phyloP scores from a whole-genome alignment of 2,888 invertebrate genomes.

The Hyles lineata region DNA sequence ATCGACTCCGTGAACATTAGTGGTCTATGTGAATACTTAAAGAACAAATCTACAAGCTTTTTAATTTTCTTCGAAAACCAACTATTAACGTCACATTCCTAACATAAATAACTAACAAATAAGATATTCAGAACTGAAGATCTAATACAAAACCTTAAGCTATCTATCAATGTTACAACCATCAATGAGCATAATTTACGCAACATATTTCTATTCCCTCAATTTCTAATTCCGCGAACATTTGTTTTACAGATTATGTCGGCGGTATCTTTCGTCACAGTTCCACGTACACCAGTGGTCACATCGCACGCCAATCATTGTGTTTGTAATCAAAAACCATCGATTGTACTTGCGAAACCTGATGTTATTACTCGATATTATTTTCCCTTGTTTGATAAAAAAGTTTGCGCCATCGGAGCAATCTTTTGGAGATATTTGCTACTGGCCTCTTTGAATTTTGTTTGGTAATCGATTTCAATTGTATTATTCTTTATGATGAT shows the following conservation, averaged over 20 bases:
- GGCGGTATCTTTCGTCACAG: conserved; percentile 39
- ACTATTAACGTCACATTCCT: no score
- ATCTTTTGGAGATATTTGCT: neutral
- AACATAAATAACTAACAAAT: no score
- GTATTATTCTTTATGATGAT: neutral
- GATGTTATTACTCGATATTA: conserved; percentile 16
- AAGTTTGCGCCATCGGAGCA: neutral
- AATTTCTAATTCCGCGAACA: conserved; percentile 13
- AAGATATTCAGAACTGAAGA: no score
- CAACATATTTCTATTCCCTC: conserved; percentile 13
- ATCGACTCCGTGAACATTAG: no score
- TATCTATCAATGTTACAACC: neutral
- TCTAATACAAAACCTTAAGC: no score
- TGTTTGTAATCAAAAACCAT: conserved; percentile 9
- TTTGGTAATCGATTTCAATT: neutral
- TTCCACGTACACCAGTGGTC: conserved; percentile 49
- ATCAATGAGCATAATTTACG: neutral
- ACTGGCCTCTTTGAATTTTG: conserved; percentile 3
- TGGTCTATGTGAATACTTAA: no score
- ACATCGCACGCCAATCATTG: conserved; percentile 37
- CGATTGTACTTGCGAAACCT: conserved; percentile 6
- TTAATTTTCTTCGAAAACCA: no score
- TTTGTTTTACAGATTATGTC: conserved; percentile 37
- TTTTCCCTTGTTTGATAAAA: conserved; percentile 13
- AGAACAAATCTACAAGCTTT: no score